Base-by-base conservation (phyloP, 2,888 invertebrate genomes). In the Zaprionus obscuricornis region DNA sequence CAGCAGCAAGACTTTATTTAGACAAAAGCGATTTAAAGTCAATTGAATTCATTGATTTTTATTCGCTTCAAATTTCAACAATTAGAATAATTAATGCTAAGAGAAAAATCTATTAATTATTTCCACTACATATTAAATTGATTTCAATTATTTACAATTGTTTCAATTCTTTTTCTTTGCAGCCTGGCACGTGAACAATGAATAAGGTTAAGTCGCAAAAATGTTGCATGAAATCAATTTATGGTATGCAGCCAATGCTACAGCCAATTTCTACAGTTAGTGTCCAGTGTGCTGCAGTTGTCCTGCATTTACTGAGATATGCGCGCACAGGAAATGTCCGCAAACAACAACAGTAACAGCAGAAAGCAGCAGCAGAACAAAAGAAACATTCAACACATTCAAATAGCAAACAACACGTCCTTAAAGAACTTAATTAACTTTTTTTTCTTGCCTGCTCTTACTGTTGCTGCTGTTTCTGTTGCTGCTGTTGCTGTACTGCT, bases 391-490 rank as follows among this genome's bases (percentile, higher is more conserved):
- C 52, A 49, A 16, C 56, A 52, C 45, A 13, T n/a, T n/a, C n/a
- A n/a, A n/a, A n/a, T 14, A 18, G 20, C 45, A 51, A 40, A 47
- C 62, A 66, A 66, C 66, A 73, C 70, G 78, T 82, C 64, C 79
- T 74, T 81, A 60, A 81, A 81, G 79, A 79, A 83, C 76, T 83
- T 83, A 81, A 81, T 83, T 81, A 83, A 83, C 83, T 83, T 79
- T 78, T 58, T 56, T 46, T 34, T 36, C 13, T 18, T 14, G 18
- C 26, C 14, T 39, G 11, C 2, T 8, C 33, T 20, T 22, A 2
- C 33, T 14, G 37, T 39, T 17, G 18, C 29, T 16, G 26, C n/a
- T 40, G 42, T 11, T 20, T 18, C 56, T 39, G 33, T 26, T 56
- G 40, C 51, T 39, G 33, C 18, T n/a, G 26, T 22, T 8, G 29